A percentile compares a stretch with the other conserved stretches of the same genome.
These are phyloP conservation scores for Plusia festucae DNA, from an alignment of 2,888 invertebrate genomes.

Conservation along the genomic window DNA sequence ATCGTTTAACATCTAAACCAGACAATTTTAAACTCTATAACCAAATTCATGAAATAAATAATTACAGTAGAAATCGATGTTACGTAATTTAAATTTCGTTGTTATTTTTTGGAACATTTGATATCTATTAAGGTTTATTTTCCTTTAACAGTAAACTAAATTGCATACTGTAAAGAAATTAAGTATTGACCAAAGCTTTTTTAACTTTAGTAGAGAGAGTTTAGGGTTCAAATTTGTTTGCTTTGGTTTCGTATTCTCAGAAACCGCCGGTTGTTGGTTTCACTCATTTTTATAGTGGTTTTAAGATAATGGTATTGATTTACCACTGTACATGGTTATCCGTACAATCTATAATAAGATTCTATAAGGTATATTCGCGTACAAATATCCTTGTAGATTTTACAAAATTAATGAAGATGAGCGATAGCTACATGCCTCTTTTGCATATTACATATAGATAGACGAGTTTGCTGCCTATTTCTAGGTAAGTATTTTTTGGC, in stretches of 20 bases:
- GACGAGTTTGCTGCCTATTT: background rate
- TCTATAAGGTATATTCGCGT: conserved; percentile 35
- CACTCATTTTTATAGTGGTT: conserved; percentile 87
- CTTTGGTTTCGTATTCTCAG: conserved; percentile 65
- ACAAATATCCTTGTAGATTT: background rate
- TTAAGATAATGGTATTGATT: conserved; percentile 88
- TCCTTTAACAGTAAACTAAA: conserved; percentile 24
- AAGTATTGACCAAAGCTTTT: conserved; percentile 15
- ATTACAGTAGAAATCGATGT: conserved; percentile 24
- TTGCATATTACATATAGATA: background rate
- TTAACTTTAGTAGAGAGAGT: conserved; percentile 3
- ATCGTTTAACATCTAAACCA: conserved; percentile 18
- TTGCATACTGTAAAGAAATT: conserved; percentile 43
- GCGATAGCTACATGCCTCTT: background rate
- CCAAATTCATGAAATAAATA: background rate
- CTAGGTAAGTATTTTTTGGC: background rate
- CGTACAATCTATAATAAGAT: conserved; percentile 75
- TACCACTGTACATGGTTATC: conserved; percentile 78
- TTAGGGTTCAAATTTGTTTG: conserved; percentile 53
- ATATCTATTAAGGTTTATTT: conserved; percentile 24
- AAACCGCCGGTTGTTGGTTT: conserved; percentile 74
- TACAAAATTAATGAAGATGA: background rate
- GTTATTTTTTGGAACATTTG: background rate
- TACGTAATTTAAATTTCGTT: background rate
- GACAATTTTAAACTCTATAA: conserved; percentile 57